Conservation (phyloP, 2,888 invertebrate species). For the Cantharis rufa region DNA sequence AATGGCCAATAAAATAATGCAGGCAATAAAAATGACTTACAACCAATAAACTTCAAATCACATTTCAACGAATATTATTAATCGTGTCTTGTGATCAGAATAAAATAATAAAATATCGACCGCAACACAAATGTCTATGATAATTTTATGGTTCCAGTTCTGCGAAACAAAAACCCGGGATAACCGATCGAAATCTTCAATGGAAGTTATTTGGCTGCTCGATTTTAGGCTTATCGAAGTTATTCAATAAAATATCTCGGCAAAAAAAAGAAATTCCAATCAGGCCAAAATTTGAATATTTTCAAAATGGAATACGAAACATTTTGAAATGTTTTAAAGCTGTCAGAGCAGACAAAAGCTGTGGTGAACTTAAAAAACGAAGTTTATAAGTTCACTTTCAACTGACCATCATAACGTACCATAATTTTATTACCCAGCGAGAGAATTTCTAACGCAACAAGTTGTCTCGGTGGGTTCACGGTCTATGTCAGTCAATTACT, state of each 20-base stretch:
- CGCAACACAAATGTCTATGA: conserved; percentile 14
- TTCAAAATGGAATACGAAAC: too few species aligned
- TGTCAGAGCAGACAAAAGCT: neutral
- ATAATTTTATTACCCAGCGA: neutral
- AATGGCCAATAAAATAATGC: conserved; percentile 15
- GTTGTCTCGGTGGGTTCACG: conserved; percentile 17
- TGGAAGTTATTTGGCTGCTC: neutral
- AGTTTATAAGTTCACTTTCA: neutral
- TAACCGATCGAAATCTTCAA: conserved; percentile 17
- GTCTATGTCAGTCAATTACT: conserved; percentile 8
- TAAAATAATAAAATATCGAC: conserved; percentile 22
- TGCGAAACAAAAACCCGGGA: conserved; percentile 7
- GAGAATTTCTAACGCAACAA: neutral
- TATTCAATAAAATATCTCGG: neutral
- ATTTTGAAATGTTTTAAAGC: neutral
- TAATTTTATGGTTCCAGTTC: conserved; percentile 23
- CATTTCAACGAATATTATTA: conserved; percentile 26
- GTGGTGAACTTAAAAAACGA: neutral
- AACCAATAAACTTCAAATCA: conserved; percentile 25
- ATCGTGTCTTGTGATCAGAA: conserved; percentile 20
- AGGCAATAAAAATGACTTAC: conserved; percentile 22
- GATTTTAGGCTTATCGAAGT: neutral
- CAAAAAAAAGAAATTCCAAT: neutral
- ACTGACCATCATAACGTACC: neutral
- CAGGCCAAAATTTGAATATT: too few species aligned